Percentiles rank a stretch among this genome's conserved stretches.
phyloP scores from a whole-genome alignment of 2,888 invertebrate species.

The Augiades crinisus region DNA sequence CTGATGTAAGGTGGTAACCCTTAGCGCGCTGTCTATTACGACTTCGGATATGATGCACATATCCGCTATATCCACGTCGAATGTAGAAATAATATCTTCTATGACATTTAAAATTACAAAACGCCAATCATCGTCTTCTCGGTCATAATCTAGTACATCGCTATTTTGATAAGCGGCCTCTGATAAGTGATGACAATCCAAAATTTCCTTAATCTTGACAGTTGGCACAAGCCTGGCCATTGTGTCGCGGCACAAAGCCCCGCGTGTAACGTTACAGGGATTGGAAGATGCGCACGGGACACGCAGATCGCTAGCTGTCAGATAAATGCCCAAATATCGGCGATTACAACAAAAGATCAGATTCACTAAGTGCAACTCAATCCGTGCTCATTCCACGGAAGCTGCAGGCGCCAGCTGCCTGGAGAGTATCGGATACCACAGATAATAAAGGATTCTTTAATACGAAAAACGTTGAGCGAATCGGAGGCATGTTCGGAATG shows the following conservation, averaged over 20 bases:
- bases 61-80: no score
- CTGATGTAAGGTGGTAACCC: no score
- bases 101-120: no score
- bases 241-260: conserved; percentile 65
- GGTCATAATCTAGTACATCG: no score
- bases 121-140: no score
- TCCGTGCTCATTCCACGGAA: conserved; percentile 67
- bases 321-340: conserved; percentile 66
- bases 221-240: conserved; percentile 56
- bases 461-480: conserved; percentile 65
- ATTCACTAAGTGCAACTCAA: conserved; percentile 60
- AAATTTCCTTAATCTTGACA: conserved; percentile 33
- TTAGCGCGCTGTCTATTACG: no score
- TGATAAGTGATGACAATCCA: conserved; percentile 5
- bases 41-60: no score
- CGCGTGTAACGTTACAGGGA: conserved; percentile 57
- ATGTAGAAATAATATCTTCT: no score
- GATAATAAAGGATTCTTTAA: conserved; percentile 70
- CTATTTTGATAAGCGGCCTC: neutral
- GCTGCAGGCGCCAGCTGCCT: conserved; percentile 76
- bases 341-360: conserved; percentile 73
- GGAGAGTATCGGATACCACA: conserved; percentile 62
- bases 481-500: conserved; percentile 58
- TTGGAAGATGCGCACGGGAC: conserved; percentile 71
- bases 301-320: conserved; percentile 55